Base-by-base conservation (phyloP, 2,888 invertebrate species). In the Nymphalis urticae region DNA sequence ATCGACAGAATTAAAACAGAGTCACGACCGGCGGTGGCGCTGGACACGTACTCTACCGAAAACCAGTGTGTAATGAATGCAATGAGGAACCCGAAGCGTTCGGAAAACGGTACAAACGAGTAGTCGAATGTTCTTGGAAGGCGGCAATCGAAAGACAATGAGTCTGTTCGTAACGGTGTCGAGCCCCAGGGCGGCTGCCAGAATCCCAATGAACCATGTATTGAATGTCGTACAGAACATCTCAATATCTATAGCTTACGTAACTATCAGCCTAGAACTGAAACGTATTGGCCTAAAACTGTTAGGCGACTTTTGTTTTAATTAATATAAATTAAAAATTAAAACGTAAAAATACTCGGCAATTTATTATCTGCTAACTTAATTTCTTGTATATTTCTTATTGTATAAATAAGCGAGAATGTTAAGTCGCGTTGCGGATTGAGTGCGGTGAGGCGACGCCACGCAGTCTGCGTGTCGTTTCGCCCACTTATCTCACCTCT, bases 31-130 rank as follows among this genome's bases (percentile, higher is more conserved):
- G n/a, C n/a, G n/a, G 72, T 76, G 67, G 73, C 67, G 71, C 53
- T 50, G 53, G 60, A 53, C 75, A 68, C 74, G 75, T 75, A 81
- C 82, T 79, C 79, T 78, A 77, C 76, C 82, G 80, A 80, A 87
- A 89, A 86, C 83, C 83, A 78, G 83, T 81, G 81, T 80, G 79
- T 87, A 88, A 86, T 86, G 82, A 88, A 88, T 86, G 85, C 83
- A 87, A 85, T 82, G 81, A 87, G 89, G 89, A 88, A 88, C 83
- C 73, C 81, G 76, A 71, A 75, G 76, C 69, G 79, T 85, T 85
- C 85, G 84, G 81, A 83, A 87, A 90, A 90, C 90, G 89, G 89
- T 89, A 90, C 85, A 89, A 87, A 87, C 89, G 83, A 86, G 88
- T 84, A 84, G 83, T 81, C 86, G 85, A 85, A 85, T 83, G 81